Evolutionary conservation across 1,140 invertebrate species (phyloP), one percentile per base, ranked within the genome.

Genomic region (Brachionus rotundiformis): DNA sequence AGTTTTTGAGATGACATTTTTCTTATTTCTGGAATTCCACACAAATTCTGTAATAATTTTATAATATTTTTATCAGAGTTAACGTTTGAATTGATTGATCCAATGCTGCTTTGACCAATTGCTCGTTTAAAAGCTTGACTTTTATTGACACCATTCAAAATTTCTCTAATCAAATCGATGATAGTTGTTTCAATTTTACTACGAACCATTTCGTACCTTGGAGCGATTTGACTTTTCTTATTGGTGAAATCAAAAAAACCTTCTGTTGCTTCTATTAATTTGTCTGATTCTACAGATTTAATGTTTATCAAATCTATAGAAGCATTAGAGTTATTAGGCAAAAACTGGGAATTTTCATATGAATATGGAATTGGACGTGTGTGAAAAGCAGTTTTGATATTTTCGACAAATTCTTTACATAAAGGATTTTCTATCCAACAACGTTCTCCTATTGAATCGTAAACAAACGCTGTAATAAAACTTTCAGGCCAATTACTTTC

Each of bases 381-480:
- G 68, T 92, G 92, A 86, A 98, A 95, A 8, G 93, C 94, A 0
- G 92, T 93, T 47, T 92, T 88, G 80, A 98, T 93, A 87, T 98
- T 98, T 83, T 96, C 94, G 0, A 96, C 93, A 89, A 97, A 94
- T 33, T 92, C 91, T 86, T 93, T 93, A 87, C 95, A 97, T 86
- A 95, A 93, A 8, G 94, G 91, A 84, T 93, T 92, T 86, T 98
- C 95, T 6, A 97, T 93, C 95, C 95, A 98, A 76, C 93, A 90
- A 71, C 95, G 88, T 84, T 98, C 95, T 68, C 93, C 94, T 0
- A 95, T 86, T 3, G 95, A 94, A 89, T 98, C 96, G 85, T 98
- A 95, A 79, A 98, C 92, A 86, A 95, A 98, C 0, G 94, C 90
- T 85, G 89, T 90, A 4, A 90, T 86, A 88, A 90, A 90, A 61